Evolutionary conservation across 1,140 invertebrate species (phyloP).

Genomic region (Parasteatoda tepidariorum): DNA sequence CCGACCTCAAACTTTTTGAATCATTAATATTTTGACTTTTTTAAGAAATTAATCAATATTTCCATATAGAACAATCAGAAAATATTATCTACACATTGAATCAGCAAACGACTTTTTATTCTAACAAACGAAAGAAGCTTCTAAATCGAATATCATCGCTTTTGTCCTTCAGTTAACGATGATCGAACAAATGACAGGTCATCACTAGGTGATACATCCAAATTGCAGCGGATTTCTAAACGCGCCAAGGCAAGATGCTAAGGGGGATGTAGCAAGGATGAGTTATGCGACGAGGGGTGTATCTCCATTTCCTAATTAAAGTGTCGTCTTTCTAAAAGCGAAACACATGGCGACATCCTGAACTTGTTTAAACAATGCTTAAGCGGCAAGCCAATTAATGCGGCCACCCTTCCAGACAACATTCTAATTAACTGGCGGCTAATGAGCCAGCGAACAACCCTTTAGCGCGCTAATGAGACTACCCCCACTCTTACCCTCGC

Average conservation of each 20-base stretch:
- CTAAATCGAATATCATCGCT: too few species aligned
- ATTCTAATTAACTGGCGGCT: conserved; percentile 56
- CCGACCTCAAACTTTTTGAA: too few species aligned
- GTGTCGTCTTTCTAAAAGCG: conserved; percentile 54
- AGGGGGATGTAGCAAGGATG: neutral
- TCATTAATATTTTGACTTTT: too few species aligned
- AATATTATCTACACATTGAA: too few species aligned
- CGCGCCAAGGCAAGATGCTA: neutral
- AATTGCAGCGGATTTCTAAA: neutral
- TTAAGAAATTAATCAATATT: too few species aligned
- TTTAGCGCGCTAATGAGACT: conserved; percentile 50
- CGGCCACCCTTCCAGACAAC: conserved; percentile 53
- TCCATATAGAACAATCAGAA: too few species aligned
- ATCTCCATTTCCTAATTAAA: conserved; percentile 50
- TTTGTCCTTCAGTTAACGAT: too few species aligned
- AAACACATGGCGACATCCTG: conserved; percentile 53
- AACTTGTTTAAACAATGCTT: conserved; percentile 59
- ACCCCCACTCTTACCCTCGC: neutral
- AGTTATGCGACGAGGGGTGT: neutral
- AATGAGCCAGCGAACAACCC: conserved; percentile 55
- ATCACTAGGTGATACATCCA: conserved; percentile 29
- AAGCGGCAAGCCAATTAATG: conserved; percentile 58
- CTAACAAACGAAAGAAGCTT: too few species aligned
- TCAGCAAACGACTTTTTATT: too few species aligned
- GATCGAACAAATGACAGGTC: neutral